These are phyloP conservation scores for Lasiommata megera DNA, from an alignment of 2,888 invertebrate genomes.

Conservation along the genomic window DNA sequence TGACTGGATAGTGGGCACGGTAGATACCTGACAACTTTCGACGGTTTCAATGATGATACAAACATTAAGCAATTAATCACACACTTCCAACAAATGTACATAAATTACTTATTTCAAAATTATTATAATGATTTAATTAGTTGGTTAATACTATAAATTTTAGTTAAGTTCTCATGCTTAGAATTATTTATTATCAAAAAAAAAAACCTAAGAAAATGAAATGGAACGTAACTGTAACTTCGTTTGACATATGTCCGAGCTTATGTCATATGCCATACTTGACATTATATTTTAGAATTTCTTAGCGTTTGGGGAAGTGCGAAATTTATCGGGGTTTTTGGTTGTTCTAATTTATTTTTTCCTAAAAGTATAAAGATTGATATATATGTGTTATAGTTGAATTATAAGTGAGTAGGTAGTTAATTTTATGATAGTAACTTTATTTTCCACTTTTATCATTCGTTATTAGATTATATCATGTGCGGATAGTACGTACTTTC, in stretches of 20 bases:
- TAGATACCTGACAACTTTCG: no score
- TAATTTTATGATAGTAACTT: slow-evolving; percentile 5
- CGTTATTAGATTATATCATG: slow-evolving; percentile 27
- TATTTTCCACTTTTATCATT: slow-evolving; percentile 21
- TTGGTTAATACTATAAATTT: not conserved
- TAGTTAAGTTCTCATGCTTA: no score
- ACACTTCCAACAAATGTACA: no score
- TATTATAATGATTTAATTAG: no score
- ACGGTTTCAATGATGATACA: no score
- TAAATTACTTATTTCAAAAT: no score
- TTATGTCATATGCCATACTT: not conserved
- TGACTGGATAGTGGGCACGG: no score
- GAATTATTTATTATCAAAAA: no score
- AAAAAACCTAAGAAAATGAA: not conserved
- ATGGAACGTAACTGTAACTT: not conserved
- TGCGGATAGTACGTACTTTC: slow-evolving; percentile 57
- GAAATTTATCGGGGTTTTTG: not conserved
- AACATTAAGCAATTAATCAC: no score
- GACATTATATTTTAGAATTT: not conserved
- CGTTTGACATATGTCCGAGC: not conserved
- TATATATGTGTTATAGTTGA: not conserved
- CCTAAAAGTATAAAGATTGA: not conserved
- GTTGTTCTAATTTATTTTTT: slow-evolving; percentile 3
- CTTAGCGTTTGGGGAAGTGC: not conserved
- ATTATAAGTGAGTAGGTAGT: not conserved